Evolutionary conservation across 2,113 vertebrate species (phyloP), one percentile per base, ranked within the genome.

Genomic region (Gymnogyps californianus): DNA sequence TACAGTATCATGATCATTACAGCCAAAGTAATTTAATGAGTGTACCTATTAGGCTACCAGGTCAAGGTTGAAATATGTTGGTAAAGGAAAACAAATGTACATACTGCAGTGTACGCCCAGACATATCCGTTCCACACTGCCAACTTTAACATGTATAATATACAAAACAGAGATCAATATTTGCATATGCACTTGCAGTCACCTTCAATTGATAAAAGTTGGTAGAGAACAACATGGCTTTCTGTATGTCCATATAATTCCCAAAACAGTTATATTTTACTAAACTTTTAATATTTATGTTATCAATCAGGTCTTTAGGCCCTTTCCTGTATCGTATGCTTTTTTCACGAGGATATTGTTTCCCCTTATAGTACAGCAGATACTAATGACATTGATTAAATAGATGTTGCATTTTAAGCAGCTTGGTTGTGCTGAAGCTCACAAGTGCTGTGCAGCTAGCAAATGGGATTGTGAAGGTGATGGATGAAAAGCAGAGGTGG

Each of bases 1-100:
- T 44, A 9, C 57, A 10, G 25, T 38, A 1, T 4, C 61, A 65
- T 76, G 25, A 6, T 17, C 0, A 0, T 13, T 42, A 4, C 16
- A 59, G n/a, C 26, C 44, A 16, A 32, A 71, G n/a, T 8, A 4
- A 15, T 51, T 65, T 10, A 32, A 24, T n/a, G 42, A 70, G 32
- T 18, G 15, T 26, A 18, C 18, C 25, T 66, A 34, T 76, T 54
- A 57, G 47, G 26, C 28, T 38, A 10, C 26, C 6, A 64, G 24
- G 29, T 54, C 32, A 70, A 36, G 59, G 31, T 26, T 78, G 49
- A 89, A 80, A 54, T 66, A 51, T 5, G 22, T 62, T 61, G n/a
- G 20, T 49, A 88, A 74, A 77, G 20, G 15, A 64, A 52, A 88
- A 29, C 16, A n/a, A 75, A 76, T 22, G 10, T n/a, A 26, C 26